These are phyloP conservation scores for Caenorhabditis wallacei DNA, from an alignment of 2,888 invertebrate species.

Conservation along the genomic window DNA sequence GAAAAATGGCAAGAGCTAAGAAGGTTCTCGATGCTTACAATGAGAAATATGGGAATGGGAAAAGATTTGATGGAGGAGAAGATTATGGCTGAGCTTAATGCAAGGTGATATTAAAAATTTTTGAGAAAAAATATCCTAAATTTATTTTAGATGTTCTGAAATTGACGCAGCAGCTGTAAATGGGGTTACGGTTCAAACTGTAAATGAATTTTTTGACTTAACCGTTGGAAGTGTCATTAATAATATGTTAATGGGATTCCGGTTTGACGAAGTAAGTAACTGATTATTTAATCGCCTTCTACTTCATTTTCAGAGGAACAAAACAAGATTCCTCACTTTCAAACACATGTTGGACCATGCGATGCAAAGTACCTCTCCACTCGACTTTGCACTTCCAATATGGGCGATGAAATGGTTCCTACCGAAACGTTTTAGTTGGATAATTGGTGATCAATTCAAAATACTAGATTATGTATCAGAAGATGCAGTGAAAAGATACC, in stretches of 20 bases:
- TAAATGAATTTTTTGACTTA: slow-evolving; percentile 14
- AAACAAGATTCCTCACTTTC: slow-evolving; percentile 11
- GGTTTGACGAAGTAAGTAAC: slow-evolving; percentile 27
- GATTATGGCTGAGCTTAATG: slow-evolving; percentile 53
- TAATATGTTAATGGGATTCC: slow-evolving; percentile 36
- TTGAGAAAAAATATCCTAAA: not conserved
- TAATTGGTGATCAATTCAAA: not conserved
- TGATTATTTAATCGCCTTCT: too few species aligned
- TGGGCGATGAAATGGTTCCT: slow-evolving; percentile 20
- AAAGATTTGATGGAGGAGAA: slow-evolving; percentile 61
- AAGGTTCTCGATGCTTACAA: slow-evolving; percentile 54
- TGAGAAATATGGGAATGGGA: slow-evolving; percentile 64
- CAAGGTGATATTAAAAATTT: too few species aligned
- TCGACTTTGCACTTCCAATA: not conserved
- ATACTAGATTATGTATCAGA: slow-evolving; percentile 27
- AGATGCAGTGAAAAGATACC: slow-evolving; percentile 35
- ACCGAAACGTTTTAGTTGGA: slow-evolving; percentile 5
- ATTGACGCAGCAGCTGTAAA: not conserved
- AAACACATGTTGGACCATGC: slow-evolving; percentile 25
- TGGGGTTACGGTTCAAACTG: slow-evolving; percentile 17
- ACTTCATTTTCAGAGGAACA: slow-evolving; percentile 32
- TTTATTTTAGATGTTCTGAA: slow-evolving; percentile 25
- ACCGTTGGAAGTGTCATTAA: slow-evolving; percentile 21
- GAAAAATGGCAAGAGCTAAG: slow-evolving; percentile 49
- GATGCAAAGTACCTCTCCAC: slow-evolving; percentile 14